Evolutionary conservation across 2,888 invertebrate genomes (phyloP).

Genomic region (Arrhopalites spinosus): DNA sequence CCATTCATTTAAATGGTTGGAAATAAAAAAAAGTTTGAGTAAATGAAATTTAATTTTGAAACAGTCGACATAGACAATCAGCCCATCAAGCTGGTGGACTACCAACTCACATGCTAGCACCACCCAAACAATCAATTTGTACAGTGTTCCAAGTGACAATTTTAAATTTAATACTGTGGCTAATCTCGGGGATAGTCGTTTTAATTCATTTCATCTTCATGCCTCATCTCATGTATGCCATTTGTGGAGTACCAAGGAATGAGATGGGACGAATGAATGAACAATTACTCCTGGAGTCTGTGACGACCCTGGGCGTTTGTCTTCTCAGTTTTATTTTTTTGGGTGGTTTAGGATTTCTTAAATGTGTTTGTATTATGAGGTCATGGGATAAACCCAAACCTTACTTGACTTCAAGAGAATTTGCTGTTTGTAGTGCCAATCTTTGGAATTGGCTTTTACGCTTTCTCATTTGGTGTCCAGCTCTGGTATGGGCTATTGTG

Average conservation of each 20-base stretch:
- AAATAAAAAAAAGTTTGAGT: no score
- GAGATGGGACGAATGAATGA: slow-evolving; percentile 38
- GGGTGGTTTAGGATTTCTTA: slow-evolving; percentile 54
- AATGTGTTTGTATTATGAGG: slow-evolving; percentile 52
- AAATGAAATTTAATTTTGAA: no score
- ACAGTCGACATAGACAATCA: slow-evolving; percentile 37
- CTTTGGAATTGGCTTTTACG: slow-evolving; percentile 53
- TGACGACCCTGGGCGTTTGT: slow-evolving; percentile 46
- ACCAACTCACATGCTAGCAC: slow-evolving; percentile 28
- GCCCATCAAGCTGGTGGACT: background rate
- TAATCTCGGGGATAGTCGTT: slow-evolving; percentile 64
- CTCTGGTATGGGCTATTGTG: slow-evolving; percentile 46
- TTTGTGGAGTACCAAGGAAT: slow-evolving; percentile 41
- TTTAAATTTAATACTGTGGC: slow-evolving; percentile 66
- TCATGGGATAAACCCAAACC: slow-evolving; percentile 53
- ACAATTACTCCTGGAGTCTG: slow-evolving; percentile 44
- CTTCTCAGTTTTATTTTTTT: slow-evolving; percentile 47
- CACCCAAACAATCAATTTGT: slow-evolving; percentile 45
- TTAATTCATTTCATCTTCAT: slow-evolving; percentile 67
- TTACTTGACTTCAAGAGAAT: slow-evolving; percentile 53
- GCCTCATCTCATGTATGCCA: slow-evolving; percentile 56
- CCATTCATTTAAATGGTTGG: no score
- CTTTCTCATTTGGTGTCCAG: slow-evolving; percentile 53
- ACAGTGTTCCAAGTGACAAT: slow-evolving; percentile 62
- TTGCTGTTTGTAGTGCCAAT: slow-evolving; percentile 54